Base-by-base conservation (phyloP, 2,888 invertebrate genomes). In the Crematogaster levior region DNA sequence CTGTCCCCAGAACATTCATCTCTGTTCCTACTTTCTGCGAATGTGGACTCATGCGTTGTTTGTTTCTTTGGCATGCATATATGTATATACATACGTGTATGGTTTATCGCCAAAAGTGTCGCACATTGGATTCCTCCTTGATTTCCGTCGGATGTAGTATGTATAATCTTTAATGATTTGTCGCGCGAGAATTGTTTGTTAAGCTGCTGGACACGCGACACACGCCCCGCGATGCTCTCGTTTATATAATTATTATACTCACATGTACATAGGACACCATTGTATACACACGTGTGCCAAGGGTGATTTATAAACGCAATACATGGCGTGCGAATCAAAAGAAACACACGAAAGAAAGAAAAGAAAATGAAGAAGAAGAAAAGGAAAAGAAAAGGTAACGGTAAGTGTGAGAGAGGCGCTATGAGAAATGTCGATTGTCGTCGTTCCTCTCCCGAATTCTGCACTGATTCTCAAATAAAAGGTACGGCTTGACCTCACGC, bases 1-100 rank as follows among this genome's bases (percentile, higher is more conserved):
- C 86, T 91, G 91, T 93, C 90, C 92, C 91, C 91, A 48, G 37
- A 89, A 87, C 90, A 90, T 92, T 91, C 88, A 87, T 92, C 92
- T 93, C 89, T 91, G 92, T 92, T 93, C 92, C 92, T 91, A 92
- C 88, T 83, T 58, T 82, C 58, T 75, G 60, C 58, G 81, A 72
- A 53, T n/a, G 48, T 74, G 61, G 27, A 77, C 40, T 56, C 73
- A 72, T 72, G 77, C 43, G 77, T 77, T 77, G 77, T 56, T 70
- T 56, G n/a, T n/a, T n/a, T n/a, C n/a, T 34, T 56, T 30, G 30
- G 34, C 66, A 51, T 68, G n/a, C 72, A 53, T 43, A 48, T 61
- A 34, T 27, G 30, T 30, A 27, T 10, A 60, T 60, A 37, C 37
- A 21, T 37, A 68, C 30, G 37, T 24, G 61, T 51, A 82, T 30